phyloP scores from a whole-genome alignment of 2,113 vertebrate species.

The Dermatemys mawii region DNA sequence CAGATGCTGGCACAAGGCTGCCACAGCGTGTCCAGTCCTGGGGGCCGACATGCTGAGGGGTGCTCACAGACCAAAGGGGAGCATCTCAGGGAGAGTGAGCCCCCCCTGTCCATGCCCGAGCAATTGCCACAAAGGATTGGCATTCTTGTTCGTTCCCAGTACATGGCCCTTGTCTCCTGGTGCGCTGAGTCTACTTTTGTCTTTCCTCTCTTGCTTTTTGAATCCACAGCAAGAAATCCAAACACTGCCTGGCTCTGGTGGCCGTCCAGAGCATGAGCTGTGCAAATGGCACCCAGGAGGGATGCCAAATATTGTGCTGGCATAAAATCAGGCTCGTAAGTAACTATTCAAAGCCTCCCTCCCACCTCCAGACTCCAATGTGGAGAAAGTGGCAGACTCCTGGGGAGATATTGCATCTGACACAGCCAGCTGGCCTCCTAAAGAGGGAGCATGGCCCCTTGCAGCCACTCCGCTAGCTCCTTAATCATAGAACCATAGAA shows the following conservation, averaged over 20 bases:
- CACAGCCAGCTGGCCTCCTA: background rate
- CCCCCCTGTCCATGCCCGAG: background rate
- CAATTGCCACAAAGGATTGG: background rate
- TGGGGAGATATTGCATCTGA: too few relatives aligned
- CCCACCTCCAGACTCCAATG: background rate
- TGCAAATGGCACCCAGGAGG: slow-evolving; percentile 26
- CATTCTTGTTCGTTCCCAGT: background rate
- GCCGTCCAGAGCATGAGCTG: background rate
- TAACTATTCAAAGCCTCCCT: background rate
- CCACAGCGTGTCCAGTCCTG: accelerated
- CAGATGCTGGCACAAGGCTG: background rate
- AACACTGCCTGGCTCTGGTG: background rate
- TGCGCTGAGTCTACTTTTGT: accelerated
- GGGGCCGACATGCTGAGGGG: background rate
- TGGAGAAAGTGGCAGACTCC: slow-evolving; percentile 5
- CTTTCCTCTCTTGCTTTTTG: accelerated
- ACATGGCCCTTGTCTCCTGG: background rate
- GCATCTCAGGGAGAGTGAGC: background rate
- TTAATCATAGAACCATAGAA: background rate
- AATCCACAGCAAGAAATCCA: background rate
- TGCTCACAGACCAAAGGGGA: too few relatives aligned
- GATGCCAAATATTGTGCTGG: background rate
- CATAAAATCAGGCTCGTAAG: background rate
- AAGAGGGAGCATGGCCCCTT: too few relatives aligned
- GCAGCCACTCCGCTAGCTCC: background rate